Evolutionary conservation across 2,888 invertebrate genomes (phyloP), one percentile per base, ranked within the genome.

Genomic region (Drosophila mercatorum): DNA sequence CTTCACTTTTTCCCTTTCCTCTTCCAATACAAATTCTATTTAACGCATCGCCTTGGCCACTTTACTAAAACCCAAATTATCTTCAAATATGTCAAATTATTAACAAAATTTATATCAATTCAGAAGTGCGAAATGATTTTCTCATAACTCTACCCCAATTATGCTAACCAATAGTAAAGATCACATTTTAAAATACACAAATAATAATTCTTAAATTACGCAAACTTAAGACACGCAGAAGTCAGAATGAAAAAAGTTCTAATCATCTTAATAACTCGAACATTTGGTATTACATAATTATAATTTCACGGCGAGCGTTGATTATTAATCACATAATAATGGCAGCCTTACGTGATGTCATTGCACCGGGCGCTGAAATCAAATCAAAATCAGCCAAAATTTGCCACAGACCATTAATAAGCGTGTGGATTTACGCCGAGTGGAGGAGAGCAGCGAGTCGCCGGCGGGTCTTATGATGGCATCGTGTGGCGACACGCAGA

Each of bases 331-430:
- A 43, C 31, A 41, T n/a, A 36, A 41, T 36, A 41, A 71, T 64
- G 44, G 60, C 70, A 41, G 31, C 34, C 47, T 72, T 44, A 68
- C 55, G 74, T 84, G 85, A 84, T 84, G 88, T 84, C 83, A 84
- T 85, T 68, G 80, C 73, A 73, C 56, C 47, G 55, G 14, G 28
- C 59, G 68, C 57, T 74, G 69, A 80, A 75, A 82, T 64, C 70
- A 67, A 82, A 78, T 87, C 46, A 26, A 26, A 46, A 46, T 46
- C 46, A 46, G 68, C 60, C 86, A 72, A 81, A 82, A 69, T 72
- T 85, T 76, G 80, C 65, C 64, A 68, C 59, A 55, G 55, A 70
- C 72, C 71, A 81, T 75, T 81, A 88, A 75, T 79, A 81, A 86
- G 86, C 86, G 81, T 72, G 62, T 81, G 75, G 78, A 84, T 75